These are phyloP conservation scores for Notodonta dromedarius DNA, from an alignment of 2,888 invertebrate genomes.

Conservation along the genomic window DNA sequence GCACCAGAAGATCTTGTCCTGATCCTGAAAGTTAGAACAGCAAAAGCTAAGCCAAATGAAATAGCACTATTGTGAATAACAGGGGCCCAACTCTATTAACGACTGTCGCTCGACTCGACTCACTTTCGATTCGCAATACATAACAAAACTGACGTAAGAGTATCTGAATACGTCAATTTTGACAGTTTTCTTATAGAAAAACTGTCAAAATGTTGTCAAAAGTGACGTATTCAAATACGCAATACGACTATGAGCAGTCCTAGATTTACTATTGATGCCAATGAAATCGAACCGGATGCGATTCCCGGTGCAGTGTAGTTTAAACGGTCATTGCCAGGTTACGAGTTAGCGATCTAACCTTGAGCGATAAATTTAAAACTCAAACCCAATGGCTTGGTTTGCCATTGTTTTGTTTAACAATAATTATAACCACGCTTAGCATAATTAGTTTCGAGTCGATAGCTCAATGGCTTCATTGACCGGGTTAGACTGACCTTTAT, in stretches of 20 bases:
- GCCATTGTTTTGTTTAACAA: slow-evolving; percentile 48
- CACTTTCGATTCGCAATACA: too few species aligned
- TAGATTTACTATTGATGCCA: slow-evolving; percentile 27
- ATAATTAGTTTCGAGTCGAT: slow-evolving; percentile 15
- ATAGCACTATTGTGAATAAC: not conserved
- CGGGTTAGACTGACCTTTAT: slow-evolving; percentile 8
- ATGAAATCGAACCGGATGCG: slow-evolving; percentile 42
- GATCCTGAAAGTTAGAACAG: not conserved
- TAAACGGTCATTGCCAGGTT: slow-evolving; percentile 54
- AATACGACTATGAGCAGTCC: slow-evolving; percentile 6
- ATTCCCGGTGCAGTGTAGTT: slow-evolving; percentile 23
- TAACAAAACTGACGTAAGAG: too few species aligned
- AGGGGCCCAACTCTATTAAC: not conserved
- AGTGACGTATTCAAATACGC: too few species aligned
- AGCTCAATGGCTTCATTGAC: slow-evolving; percentile 22
- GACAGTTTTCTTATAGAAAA: too few species aligned
- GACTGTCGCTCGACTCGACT: too few species aligned
- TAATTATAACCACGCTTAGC: slow-evolving; percentile 38
- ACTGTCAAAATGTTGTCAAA: too few species aligned
- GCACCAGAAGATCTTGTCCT: not conserved
- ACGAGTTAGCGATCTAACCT: slow-evolving; percentile 41
- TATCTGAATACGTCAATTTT: too few species aligned
- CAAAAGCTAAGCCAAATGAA: not conserved
- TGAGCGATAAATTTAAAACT: slow-evolving; percentile 37
- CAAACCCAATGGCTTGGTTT: slow-evolving; percentile 43